phyloP scores from a whole-genome alignment of 2,113 vertebrate species.

The Ammospiza nelsoni region DNA sequence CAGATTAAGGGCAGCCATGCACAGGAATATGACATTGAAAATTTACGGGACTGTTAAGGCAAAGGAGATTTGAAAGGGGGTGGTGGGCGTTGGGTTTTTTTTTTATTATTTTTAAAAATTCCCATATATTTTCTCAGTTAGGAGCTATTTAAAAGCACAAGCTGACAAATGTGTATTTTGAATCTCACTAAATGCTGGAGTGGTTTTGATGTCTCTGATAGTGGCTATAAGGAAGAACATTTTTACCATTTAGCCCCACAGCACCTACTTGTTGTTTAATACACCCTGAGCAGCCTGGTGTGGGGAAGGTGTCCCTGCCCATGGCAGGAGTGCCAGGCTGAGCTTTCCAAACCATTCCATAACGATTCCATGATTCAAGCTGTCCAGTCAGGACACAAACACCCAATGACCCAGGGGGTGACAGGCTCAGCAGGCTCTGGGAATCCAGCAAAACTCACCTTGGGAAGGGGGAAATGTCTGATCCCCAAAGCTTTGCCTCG shows the following conservation, averaged over 20 bases:
- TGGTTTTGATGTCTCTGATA: not conserved
- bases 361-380: accelerated
- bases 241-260: not conserved
- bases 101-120: not conserved
- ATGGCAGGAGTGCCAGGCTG: not conserved
- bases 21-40: slow-evolving; percentile 79
- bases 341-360: not conserved
- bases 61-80: slow-evolving; percentile 61
- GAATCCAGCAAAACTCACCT: not conserved
- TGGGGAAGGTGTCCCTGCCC: not conserved
- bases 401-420: accelerated
- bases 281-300: not conserved
- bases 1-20: slow-evolving; percentile 92
- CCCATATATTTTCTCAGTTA: slow-evolving; percentile 7
- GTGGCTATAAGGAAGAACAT: not conserved
- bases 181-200: not conserved
- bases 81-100: not conserved
- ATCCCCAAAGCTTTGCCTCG: not conserved
- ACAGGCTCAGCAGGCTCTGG: accelerated
- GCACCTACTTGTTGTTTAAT: not conserved
- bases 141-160: not conserved
- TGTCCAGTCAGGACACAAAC: not conserved
- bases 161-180: not conserved
- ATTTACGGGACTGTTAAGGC: slow-evolving; percentile 83
- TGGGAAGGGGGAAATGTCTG: accelerated